Base-by-base conservation (phyloP, 1,140 invertebrate genomes). In the Drosophila pectinifera region DNA sequence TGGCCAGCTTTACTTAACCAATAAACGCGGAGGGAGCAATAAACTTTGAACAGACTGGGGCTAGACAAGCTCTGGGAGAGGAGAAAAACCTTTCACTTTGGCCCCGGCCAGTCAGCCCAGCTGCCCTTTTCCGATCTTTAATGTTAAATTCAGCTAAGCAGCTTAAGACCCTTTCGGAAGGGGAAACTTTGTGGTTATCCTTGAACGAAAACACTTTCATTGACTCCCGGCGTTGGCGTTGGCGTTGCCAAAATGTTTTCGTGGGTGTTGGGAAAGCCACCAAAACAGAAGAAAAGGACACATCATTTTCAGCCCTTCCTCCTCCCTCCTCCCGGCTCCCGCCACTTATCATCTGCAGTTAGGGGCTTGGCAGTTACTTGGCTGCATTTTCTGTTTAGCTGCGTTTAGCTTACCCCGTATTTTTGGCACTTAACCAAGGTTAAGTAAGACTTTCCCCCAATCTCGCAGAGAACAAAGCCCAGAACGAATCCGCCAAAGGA, bases 371-470 rank as follows among this genome's bases (percentile, higher is more conserved):
- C 86, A 81, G 76, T 61, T 69, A 54, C 48, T 80, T 74, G 61
- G 56, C 62, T 79, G 43, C 53, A 57, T 70, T 78, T 78, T 68
- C 61, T 51, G 68, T 63, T 39, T 46, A 59, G 54, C 51, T 85
- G 46, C 73, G 53, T 67, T 76, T 76, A 67, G 73, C 55, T 78
- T 78, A 69, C 43, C 36, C 68, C 48, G 22, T 36, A 51, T 59
- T 80, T 80, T 88, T 88, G 82, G 74, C 74, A 82, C 74, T 75
- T 75, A 51, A 45, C 78, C 82, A 85, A 85, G 82, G 82, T 74
- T 72, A 82, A 77, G 61, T 80, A 67, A 70, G 67, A 70, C 42
- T 69, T 70, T 70, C 64, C 64, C 67, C 31, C 46, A 45, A 22
- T 18, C 22, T 45, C 4, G 28, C 18, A 20, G 5, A 39, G 53